phyloP scores from a whole-genome alignment of 2,888 invertebrate genomes.

The Hypomecis punctinalis region DNA sequence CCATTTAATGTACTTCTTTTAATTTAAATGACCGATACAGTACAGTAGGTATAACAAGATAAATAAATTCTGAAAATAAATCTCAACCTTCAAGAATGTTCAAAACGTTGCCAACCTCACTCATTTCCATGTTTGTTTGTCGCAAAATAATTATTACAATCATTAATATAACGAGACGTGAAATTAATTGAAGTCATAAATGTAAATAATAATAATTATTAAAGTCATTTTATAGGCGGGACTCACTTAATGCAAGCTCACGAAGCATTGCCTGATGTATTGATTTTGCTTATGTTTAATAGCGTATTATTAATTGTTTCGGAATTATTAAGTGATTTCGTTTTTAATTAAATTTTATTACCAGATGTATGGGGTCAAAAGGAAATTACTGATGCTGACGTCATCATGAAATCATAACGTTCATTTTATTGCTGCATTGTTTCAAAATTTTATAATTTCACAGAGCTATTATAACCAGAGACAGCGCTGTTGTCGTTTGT shows the following conservation, averaged over 20 bases:
- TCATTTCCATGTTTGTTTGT: conserved; percentile 23
- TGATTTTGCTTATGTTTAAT: conserved; percentile 10
- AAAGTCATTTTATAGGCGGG: conserved; percentile 23
- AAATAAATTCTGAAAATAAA: conserved; percentile 2
- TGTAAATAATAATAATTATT: conserved; percentile 16
- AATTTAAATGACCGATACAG: no score
- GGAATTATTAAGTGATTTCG: background rate
- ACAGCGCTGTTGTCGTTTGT: no score
- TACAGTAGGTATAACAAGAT: no score
- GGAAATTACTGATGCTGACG: no score
- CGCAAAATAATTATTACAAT: conserved; percentile 23
- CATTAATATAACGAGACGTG: conserved; percentile 27
- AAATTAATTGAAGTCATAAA: conserved; percentile 28
- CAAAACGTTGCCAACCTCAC: conserved; percentile 8
- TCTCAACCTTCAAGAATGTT: background rate
- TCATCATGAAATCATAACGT: background rate
- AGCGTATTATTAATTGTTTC: conserved; percentile 6
- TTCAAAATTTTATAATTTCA: no score
- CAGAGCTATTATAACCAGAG: no score
- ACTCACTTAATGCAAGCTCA: conserved; percentile 21
- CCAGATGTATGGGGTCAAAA: no score
- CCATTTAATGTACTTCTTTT: no score
- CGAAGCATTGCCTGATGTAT: conserved; percentile 13
- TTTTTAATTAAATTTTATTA: no score
- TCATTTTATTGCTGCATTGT: no score